Evolutionary conservation across 2,888 invertebrate species (phyloP).

Genomic region (Zygaena filipendulae): DNA sequence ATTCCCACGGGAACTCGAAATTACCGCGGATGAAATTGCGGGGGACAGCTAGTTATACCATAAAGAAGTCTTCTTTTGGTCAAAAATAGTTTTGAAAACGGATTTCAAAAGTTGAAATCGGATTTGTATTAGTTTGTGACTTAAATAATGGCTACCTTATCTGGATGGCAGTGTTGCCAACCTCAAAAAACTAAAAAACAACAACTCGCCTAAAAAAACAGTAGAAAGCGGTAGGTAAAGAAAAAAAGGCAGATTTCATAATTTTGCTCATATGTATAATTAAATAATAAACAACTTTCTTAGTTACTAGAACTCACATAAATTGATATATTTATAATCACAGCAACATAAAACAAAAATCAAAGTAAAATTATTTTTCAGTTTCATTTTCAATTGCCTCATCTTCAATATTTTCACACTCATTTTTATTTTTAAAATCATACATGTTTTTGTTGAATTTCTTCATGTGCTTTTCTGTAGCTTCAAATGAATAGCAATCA

Average conservation of each 20-base stretch:
- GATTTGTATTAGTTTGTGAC: no score
- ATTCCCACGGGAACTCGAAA: no score
- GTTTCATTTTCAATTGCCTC: slow-evolving; percentile 13
- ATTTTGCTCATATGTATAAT: slow-evolving; percentile 12
- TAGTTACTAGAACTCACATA: slow-evolving; percentile 12
- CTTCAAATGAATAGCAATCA: slow-evolving; percentile 14
- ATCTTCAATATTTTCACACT: slow-evolving; percentile 13
- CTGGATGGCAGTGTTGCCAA: slow-evolving; percentile 1
- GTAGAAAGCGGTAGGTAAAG: slow-evolving; percentile 3
- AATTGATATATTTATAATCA: slow-evolving; percentile 12
- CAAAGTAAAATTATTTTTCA: slow-evolving; percentile 15
- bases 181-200: slow-evolving; percentile 1
- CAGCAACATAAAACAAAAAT: slow-evolving; percentile 11
- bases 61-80: no score
- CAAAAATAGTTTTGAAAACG: no score
- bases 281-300: slow-evolving; percentile 11
- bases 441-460: slow-evolving; percentile 14
- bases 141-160: no score
- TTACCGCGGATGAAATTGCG: no score
- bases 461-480: slow-evolving; percentile 15
- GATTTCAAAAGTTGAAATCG: no score
- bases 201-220: slow-evolving; percentile 1
- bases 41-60: no score
- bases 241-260: no score
- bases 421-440: slow-evolving; percentile 9